Evolutionary conservation across 2,797 vertebrate genomes (phyloP).

Genomic region (Meda fulgida): DNA sequence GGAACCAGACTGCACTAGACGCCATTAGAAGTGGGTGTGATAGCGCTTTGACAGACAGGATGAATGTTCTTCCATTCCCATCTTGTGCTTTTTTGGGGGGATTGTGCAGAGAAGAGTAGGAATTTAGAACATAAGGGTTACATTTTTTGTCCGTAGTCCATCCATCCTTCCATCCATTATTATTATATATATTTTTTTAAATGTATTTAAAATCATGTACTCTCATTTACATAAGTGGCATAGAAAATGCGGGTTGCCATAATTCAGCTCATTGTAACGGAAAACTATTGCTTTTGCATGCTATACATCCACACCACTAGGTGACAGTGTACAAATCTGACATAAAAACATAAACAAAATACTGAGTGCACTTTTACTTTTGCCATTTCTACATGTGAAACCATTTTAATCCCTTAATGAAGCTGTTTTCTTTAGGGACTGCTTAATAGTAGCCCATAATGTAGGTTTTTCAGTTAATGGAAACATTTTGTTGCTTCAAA

Average conservation of each 20-base stretch:
- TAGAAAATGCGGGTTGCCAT: too few species aligned
- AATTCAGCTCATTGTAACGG: too few species aligned
- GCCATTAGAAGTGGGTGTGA: conserved; percentile 60
- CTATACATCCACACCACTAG: not conserved
- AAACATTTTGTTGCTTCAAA: not conserved
- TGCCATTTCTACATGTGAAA: not conserved
- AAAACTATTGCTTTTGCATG: not conserved
- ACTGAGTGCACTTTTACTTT: conserved; percentile 4
- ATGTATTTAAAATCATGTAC: too few species aligned
- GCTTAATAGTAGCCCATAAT: not conserved
- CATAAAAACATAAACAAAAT: not conserved
- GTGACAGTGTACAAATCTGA: not conserved
- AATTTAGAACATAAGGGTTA: conserved; percentile 11
- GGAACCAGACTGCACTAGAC: conserved; percentile 56
- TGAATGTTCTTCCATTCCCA: conserved; percentile 35
- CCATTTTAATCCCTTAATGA: not conserved
- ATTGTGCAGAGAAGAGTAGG: conserved; percentile 51
- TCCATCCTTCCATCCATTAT: not conserved
- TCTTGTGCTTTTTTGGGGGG: conserved; percentile 53
- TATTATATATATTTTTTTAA: too few species aligned
- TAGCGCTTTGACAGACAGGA: conserved; percentile 60
- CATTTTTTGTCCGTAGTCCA: not conserved
- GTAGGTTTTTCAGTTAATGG: not conserved
- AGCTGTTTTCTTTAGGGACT: not conserved
- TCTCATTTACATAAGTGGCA: too few species aligned